Base-by-base conservation (phyloP, 2,888 invertebrate genomes). In the Bugula neritina region DNA sequence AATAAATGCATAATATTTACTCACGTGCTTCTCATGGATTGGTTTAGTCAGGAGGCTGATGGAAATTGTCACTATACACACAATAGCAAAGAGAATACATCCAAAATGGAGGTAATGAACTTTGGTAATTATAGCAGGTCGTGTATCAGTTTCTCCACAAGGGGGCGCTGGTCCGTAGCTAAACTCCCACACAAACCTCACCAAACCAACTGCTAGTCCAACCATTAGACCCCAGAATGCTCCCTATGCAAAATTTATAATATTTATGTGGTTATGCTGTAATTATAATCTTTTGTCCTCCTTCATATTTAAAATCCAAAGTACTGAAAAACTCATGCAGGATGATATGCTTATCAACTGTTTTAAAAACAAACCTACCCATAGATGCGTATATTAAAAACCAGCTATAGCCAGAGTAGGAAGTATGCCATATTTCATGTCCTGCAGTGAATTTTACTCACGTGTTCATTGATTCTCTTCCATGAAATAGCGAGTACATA, bases 201-300 rank as follows among this genome's bases (percentile, higher is more conserved):
- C 79, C 73, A 84, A 72, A 21, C 87, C 87, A 25, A 86, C 80
- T 21, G 82, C 78, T 23, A 88, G 79, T 0, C 88, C 88, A n/a
- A 84, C 76, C 85, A 88, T 86, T 43, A 88, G 78, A 2, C 87
- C 86, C 85, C 85, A 87, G 79, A 88, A 88, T 0, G 88, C 87
- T 3, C 87, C 87, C 87, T 87, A 77, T 74, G 72, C 73, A 69
- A 72, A n/a, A n/a, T n/a, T n/a, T n/a, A 52, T 73, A 27, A 73
- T 27, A 31, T 10, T 43, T 43, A 17, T 5, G 17, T 43, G 17
- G 43, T 43, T 43, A 43, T 43, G 5, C 43, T 43, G 43, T 43
- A 43, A 43, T n/a, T n/a, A n/a, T n/a, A n/a, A n/a, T n/a, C n/a
- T n/a, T n/a, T n/a, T n/a, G n/a, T n/a, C n/a, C n/a, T n/a, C n/a